Conservation (phyloP, 2,888 invertebrate genomes). For the Pollenia labialis region DNA sequence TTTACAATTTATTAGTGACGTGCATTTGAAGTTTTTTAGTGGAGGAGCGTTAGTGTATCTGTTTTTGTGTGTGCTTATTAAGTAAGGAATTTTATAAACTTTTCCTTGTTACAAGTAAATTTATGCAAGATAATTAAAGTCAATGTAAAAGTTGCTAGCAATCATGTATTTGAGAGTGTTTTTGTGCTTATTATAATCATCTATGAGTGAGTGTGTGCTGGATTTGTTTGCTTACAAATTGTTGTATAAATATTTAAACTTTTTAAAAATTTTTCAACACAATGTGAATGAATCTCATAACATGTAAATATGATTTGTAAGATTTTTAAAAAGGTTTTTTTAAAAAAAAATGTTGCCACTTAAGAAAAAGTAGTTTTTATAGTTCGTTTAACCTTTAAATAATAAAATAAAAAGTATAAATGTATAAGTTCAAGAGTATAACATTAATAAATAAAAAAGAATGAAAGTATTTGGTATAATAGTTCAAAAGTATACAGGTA, state of each 20-base stretch:
- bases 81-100: slow-evolving; percentile 34
- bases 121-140: slow-evolving; percentile 70
- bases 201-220: slow-evolving; percentile 7
- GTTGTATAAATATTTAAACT: slow-evolving; percentile 72
- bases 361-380: no score
- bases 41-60: not conserved
- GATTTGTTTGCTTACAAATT: slow-evolving; percentile 63
- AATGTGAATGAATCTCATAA: slow-evolving; percentile 41
- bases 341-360: no score
- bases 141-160: slow-evolving; percentile 61
- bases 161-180: slow-evolving; percentile 72
- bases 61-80: not conserved
- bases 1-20: slow-evolving; percentile 69
- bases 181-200: no score
- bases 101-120: slow-evolving; percentile 54
- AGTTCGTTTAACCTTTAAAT: no score
- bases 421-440: no score
- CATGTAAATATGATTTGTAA: slow-evolving; percentile 51
- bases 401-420: no score
- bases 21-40: not conserved
- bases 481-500: no score
- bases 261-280: slow-evolving; percentile 58
- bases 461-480: no score
- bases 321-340: slow-evolving; percentile 19
- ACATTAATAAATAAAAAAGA: no score